phyloP scores from a whole-genome alignment of 92 coral and sea anemone species.

The Porites lobata region DNA sequence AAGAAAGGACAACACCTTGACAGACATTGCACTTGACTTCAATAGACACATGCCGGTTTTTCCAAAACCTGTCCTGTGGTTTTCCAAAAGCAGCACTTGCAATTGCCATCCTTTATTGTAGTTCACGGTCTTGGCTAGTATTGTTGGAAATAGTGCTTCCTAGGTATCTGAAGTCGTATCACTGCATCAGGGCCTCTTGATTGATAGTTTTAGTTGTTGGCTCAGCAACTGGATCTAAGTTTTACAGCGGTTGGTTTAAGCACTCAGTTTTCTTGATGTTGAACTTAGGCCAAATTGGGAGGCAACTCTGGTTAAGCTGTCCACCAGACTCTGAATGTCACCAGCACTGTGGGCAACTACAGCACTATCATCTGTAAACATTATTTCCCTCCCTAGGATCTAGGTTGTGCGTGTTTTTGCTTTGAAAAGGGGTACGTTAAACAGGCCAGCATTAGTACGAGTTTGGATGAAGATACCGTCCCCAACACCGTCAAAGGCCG shows the following conservation, averaged over 20 bases:
- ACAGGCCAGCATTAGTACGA: conserved; percentile 38
- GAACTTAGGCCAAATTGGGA: conserved; percentile 44
- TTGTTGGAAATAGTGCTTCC: conserved; percentile 49
- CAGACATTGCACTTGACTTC: conserved; percentile 41
- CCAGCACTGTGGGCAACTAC: conserved; percentile 24
- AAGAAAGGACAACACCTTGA: no score
- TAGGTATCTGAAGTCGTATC: conserved; percentile 50
- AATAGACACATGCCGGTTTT: conserved; percentile 40
- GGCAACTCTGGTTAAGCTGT: conserved; percentile 36
- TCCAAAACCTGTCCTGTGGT: conserved; percentile 42
- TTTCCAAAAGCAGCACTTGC: conserved; percentile 38
- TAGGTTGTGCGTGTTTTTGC: conserved; percentile 20
- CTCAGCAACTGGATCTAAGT: conserved; percentile 23
- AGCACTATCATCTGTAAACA: conserved; percentile 23
- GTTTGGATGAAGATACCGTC: conserved; percentile 49
- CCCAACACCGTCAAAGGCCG: conserved; percentile 28
- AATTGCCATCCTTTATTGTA: conserved; percentile 42
- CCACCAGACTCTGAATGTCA: conserved; percentile 10
- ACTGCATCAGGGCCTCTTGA: conserved; percentile 40
- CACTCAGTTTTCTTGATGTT: conserved; percentile 65
- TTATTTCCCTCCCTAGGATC: conserved; percentile 20
- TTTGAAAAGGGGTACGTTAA: conserved; percentile 43
- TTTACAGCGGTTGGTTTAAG: conserved; percentile 30
- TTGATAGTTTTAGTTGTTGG: conserved; percentile 34
- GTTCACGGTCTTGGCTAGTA: conserved; percentile 38